These are phyloP conservation scores for Atethmia centrago DNA, from an alignment of 2,888 invertebrate genomes.

Conservation along the genomic window DNA sequence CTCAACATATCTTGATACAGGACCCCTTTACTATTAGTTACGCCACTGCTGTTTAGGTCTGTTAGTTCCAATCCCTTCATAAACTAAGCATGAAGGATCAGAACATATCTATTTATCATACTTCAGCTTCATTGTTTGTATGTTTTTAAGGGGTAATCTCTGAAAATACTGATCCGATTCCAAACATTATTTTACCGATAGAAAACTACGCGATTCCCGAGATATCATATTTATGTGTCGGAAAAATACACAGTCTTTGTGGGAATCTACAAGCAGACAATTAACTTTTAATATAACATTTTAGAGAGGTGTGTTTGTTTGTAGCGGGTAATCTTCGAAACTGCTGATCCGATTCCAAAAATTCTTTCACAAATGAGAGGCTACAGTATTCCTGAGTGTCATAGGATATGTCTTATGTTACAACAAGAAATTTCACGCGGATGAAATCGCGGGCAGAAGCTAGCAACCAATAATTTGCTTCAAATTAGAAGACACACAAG, in stretches of 20 bases:
- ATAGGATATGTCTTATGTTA: neutral
- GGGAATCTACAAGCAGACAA: neutral
- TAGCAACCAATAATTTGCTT: constrained; percentile 7
- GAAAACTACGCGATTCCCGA: neutral
- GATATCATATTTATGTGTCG: neutral
- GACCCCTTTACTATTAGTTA: too few relatives aligned
- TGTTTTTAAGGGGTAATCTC: neutral
- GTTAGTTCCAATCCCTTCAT: neutral
- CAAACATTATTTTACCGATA: neutral
- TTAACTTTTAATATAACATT: neutral
- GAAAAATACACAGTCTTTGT: neutral
- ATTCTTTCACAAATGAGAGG: neutral
- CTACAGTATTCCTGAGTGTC: neutral
- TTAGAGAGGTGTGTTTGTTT: neutral
- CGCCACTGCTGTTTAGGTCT: too few relatives aligned
- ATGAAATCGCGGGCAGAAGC: neutral
- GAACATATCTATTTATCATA: neutral
- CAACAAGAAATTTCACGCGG: neutral
- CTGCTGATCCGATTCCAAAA: neutral
- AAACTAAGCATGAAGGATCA: neutral
- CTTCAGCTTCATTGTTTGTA: neutral
- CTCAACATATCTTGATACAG: too few relatives aligned
- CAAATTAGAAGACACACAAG: constrained; percentile 35
- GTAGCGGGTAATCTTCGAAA: too few relatives aligned
- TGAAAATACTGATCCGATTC: neutral